Evolutionary conservation across 2,113 vertebrate species (phyloP).

Genomic region (Erythrolamprus reginae): DNA sequence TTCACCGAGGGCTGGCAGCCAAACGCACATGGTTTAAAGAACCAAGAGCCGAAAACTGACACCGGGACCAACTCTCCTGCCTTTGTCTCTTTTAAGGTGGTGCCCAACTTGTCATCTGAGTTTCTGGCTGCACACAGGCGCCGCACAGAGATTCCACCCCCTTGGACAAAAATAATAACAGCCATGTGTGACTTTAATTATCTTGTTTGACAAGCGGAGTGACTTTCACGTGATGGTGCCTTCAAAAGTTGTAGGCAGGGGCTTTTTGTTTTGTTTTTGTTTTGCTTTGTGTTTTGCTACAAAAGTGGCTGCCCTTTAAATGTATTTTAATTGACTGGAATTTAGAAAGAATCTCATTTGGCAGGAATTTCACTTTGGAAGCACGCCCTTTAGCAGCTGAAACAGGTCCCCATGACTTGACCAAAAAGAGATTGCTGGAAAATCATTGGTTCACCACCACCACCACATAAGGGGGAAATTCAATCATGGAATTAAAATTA

Average conservation of each 20-base stretch:
- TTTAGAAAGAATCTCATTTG: conserved; percentile 79
- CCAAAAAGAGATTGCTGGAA: conserved; percentile 67
- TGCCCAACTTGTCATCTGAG: conserved; percentile 68
- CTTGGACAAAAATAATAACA: conserved; percentile 20
- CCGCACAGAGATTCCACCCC: background rate
- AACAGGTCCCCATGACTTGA: conserved; percentile 75
- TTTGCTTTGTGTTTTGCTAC: conserved; percentile 43
- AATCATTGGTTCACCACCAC: conserved; percentile 53
- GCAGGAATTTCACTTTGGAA: conserved; percentile 84
- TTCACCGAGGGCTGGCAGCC: conserved; percentile 71
- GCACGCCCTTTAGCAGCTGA: conserved; percentile 81
- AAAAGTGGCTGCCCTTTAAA: conserved; percentile 75
- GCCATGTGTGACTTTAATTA: conserved; percentile 38
- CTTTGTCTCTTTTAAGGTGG: conserved; percentile 69
- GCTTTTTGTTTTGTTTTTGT: background rate
- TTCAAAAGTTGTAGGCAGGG: conserved; percentile 48
- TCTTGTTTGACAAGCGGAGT: conserved; percentile 45
- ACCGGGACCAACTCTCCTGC: conserved; percentile 66
- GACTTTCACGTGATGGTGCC: conserved; percentile 58
- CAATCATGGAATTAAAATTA: conserved; percentile 50
- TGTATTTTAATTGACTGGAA: conserved; percentile 79
- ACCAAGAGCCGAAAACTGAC: conserved; percentile 71
- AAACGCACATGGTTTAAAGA: conserved; percentile 66
- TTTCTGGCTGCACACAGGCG: conserved; percentile 41
- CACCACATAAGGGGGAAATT: conserved; percentile 54